Conservation (phyloP, 2,113 vertebrate species). For the human region GRCh38 chr2:99438501-99439000, state of each 20-base stretch:
- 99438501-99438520: background rate
- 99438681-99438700: constrained; percentile 93
- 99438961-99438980: constrained; percentile 82
- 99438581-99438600: constrained; percentile 86
- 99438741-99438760: constrained; percentile 96
- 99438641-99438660: constrained; percentile 95
- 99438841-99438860: constrained; percentile 90
- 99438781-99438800: constrained; percentile 84
- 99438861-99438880: constrained; percentile 88
- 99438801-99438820: constrained; percentile 78
- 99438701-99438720: constrained; percentile 95
- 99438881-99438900: constrained; percentile 90
- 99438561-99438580: constrained; percentile 66
- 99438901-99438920: constrained; percentile 85
- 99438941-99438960: constrained; percentile 72
- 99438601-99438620: constrained; percentile 85
- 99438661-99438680: constrained; percentile 89
- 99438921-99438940: constrained; percentile 84
- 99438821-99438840: constrained; percentile 84
- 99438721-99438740: constrained; percentile 98
- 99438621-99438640: constrained; percentile 87
- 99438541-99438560: constrained; percentile 35
- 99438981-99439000: constrained; percentile 83
- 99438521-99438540: background rate
- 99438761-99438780: constrained; percentile 93